These are phyloP conservation scores for Tympanoctomys barrerae DNA, from an alignment of 2,797 vertebrate species.

Conservation along the genomic window DNA sequence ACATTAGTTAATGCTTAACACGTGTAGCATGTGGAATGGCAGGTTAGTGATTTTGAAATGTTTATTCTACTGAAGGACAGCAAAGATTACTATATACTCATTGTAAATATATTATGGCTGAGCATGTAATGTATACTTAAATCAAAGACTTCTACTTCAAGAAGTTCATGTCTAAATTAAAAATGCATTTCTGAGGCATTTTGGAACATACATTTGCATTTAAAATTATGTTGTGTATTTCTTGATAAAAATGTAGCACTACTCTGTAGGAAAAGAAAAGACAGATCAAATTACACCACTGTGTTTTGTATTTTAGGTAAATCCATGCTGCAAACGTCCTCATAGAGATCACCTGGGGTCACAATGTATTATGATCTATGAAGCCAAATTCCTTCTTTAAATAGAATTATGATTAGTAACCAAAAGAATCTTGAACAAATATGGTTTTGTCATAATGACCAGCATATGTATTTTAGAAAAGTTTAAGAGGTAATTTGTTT, in stretches of 20 bases:
- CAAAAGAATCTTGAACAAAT: not conserved
- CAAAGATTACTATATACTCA: not conserved
- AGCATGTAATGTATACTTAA: not conserved
- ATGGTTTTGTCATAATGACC: slow-evolving; percentile 24
- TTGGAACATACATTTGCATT: slow-evolving; percentile 6
- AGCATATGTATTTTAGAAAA: slow-evolving; percentile 41
- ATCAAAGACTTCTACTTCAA: not conserved
- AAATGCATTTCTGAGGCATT: not conserved
- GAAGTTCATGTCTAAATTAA: slow-evolving; percentile 25
- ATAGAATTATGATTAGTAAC: slow-evolving; percentile 41
- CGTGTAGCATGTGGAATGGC: not conserved
- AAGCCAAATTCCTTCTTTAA: slow-evolving; percentile 48
- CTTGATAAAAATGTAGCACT: not conserved
- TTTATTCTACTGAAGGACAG: slow-evolving; percentile 57
- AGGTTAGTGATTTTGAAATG: slow-evolving; percentile 45
- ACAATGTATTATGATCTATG: not conserved
- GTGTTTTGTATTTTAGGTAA: slow-evolving; percentile 19
- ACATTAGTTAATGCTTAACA: slow-evolving; percentile 80
- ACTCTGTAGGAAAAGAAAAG: slow-evolving; percentile 51
- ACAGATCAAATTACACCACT: slow-evolving; percentile 14
- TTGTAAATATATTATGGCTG: not conserved
- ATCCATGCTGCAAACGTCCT: not conserved
- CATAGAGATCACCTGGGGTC: not conserved
- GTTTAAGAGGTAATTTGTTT: slow-evolving; percentile 42
- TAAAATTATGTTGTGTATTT: slow-evolving; percentile 33